Base-by-base conservation (phyloP, 2,113 vertebrate genomes). In the Chaetops frenatus region DNA sequence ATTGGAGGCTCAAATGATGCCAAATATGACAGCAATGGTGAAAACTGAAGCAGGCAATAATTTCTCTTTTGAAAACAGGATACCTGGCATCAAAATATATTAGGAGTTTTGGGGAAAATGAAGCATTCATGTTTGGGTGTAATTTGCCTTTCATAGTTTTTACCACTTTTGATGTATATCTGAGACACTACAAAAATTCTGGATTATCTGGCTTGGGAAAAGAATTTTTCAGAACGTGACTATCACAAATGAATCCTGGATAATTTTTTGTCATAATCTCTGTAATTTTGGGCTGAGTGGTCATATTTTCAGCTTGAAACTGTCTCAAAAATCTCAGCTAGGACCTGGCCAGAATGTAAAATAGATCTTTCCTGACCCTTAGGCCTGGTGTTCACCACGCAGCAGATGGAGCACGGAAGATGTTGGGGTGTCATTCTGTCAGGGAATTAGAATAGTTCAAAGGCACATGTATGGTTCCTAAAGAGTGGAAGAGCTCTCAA, bases 381-480 rank as follows among this genome's bases (percentile, higher is more conserved):
- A 10, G 15, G 8, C 5, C 29, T 47, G 23, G 5, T 51, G 27
- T 81, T 12, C 45, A 29, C 50, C 3, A 10, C 16, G n/a, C 22
- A 48, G 21, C 27, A 60, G 38, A 13, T 0, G 2, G 28, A 42
- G 6, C 14, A 15, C 16, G 13, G 18, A 31, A n/a, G 1, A 28
- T 45, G 12, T 4, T 38, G 38, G 17, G 17, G 9, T 61, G 47
- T 53, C 56, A 42, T 9, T 79, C 71, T 54, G 11, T 50, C 40
- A 35, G 17, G 35, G 27, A 82, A 64, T 74, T 54, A 29, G 38
- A 29, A 20, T 15, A 29, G 11, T 28, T 79, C 38, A 72, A 64
- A 62, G 29, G 27, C 19, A 67, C 16, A 13, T 35, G 14, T 0
- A 4, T 40, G 12, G 6, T 24, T 88, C 12, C 35, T 69, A 16